A percentile compares a stretch with the other conserved stretches of the same genome.
These are phyloP conservation scores for Pomacea canaliculata DNA, from an alignment of 2,888 invertebrate genomes.

Conservation along the genomic window DNA sequence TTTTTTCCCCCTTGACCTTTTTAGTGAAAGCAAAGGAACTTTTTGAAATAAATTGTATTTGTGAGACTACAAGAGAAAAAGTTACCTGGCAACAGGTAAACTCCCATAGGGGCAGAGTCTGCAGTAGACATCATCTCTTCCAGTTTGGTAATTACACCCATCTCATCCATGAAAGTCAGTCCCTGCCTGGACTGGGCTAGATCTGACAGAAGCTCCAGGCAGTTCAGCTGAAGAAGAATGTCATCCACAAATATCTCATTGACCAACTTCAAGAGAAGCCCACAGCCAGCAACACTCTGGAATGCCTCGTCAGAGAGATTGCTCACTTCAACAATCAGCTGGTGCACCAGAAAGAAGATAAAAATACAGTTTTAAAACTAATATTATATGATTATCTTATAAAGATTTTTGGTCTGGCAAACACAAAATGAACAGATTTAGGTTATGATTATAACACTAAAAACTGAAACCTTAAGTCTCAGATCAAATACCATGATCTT, in stretches of 20 bases:
- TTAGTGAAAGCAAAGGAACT: too few relatives aligned
- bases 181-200: conserved; percentile 82
- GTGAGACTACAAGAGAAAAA: not conserved
- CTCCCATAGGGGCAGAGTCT: conserved; percentile 75
- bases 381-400: not conserved
- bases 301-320: conserved; percentile 74
- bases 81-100: conserved; percentile 77
- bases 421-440: too few relatives aligned
- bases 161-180: conserved; percentile 79
- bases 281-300: conserved; percentile 75
- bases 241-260: conserved; percentile 80
- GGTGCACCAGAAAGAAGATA: conserved; percentile 50
- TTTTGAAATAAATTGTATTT: too few relatives aligned
- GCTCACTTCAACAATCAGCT: conserved; percentile 75
- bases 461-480: too few relatives aligned
- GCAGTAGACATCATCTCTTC: conserved; percentile 76
- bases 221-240: conserved; percentile 83
- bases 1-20: too few relatives aligned
- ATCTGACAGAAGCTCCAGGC: conserved; percentile 82
- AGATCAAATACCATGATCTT: too few relatives aligned
- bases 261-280: conserved; percentile 79
- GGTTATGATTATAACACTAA: too few relatives aligned
- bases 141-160: conserved; percentile 77
- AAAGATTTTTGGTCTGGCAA: not conserved
- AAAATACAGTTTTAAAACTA: not conserved